Conservation (phyloP, 1,140 invertebrate genomes). For the Drosophila baimaii region DNA sequence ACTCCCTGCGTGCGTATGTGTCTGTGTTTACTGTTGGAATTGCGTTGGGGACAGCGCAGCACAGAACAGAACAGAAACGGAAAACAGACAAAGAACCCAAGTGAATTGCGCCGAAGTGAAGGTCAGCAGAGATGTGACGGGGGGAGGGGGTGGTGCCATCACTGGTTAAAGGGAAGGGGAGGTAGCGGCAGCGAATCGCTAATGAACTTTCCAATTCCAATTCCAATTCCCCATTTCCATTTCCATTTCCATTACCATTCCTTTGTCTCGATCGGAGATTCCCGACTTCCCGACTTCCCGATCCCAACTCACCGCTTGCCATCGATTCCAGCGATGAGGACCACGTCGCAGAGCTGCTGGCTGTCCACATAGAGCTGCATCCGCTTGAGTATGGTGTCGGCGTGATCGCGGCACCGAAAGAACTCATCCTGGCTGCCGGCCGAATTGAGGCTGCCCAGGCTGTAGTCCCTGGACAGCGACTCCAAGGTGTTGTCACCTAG, state of each 20-base stretch:
- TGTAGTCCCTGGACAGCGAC: conserved; percentile 76
- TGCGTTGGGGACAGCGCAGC: conserved; percentile 52
- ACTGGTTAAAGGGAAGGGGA: background rate
- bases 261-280: conserved; percentile 44
- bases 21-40: conserved; percentile 40
- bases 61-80: conserved; percentile 26
- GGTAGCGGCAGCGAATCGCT: conserved; percentile 32
- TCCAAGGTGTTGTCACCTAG: conserved; percentile 71
- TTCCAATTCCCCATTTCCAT: conserved; percentile 36
- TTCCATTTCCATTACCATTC: conserved; percentile 47
- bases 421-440: conserved; percentile 88
- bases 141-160: background rate
- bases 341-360: conserved; percentile 92
- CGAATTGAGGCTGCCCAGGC: conserved; percentile 78
- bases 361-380: conserved; percentile 93
- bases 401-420: conserved; percentile 91
- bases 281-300: conserved; percentile 2
- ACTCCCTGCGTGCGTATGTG: background rate
- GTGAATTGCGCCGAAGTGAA: conserved; percentile 56
- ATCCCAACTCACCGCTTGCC: conserved; percentile 86
- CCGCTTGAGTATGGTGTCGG: conserved; percentile 90
- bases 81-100: conserved; percentile 73
- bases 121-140: conserved; percentile 42
- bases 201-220: conserved; percentile 53
- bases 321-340: conserved; percentile 89